Evolutionary conservation across 1,140 invertebrate species (phyloP).

Genomic region (Drosophila equinoxialis): DNA sequence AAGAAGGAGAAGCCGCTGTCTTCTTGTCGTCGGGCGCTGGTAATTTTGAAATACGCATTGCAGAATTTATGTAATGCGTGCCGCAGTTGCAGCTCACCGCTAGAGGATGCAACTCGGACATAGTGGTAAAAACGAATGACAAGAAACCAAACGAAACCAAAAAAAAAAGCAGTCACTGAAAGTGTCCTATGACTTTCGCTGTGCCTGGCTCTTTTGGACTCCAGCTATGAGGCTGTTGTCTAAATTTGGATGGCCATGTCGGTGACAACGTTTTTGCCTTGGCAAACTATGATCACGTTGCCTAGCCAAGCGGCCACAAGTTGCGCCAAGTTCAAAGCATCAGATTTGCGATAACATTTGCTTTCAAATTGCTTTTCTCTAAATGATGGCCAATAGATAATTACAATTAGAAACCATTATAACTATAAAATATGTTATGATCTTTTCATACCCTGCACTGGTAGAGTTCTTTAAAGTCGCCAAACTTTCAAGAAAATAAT

Average conservation of each 20-base stretch:
- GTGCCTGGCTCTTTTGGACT: slow-evolving; percentile 63
- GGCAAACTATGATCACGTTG: slow-evolving; percentile 64
- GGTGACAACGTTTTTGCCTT: slow-evolving; percentile 72
- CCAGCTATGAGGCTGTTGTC: slow-evolving; percentile 71
- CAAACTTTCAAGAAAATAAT: too few species aligned
- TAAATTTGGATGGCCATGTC: slow-evolving; percentile 79
- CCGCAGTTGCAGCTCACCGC: slow-evolving; percentile 45
- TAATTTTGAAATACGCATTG: slow-evolving; percentile 80
- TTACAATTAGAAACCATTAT: slow-evolving; percentile 45
- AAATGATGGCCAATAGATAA: slow-evolving; percentile 47
- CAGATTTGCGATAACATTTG: slow-evolving; percentile 76
- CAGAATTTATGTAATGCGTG: slow-evolving; percentile 80
- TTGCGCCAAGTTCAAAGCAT: slow-evolving; percentile 77
- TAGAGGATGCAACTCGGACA: slow-evolving; percentile 25
- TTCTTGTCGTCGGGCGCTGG: slow-evolving; percentile 59
- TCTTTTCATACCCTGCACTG: slow-evolving; percentile 13
- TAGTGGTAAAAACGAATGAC: slow-evolving; percentile 62
- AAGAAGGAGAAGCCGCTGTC: slow-evolving; percentile 17
- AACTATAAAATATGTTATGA: slow-evolving; percentile 47
- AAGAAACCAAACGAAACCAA: slow-evolving; percentile 35
- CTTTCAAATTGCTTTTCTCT: slow-evolving; percentile 70
- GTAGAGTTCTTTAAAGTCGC: too few species aligned
- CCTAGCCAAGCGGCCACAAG: slow-evolving; percentile 32
- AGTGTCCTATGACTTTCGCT: slow-evolving; percentile 77
- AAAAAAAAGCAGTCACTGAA: slow-evolving; percentile 52